These are phyloP conservation scores for Nymphalis urticae DNA, from an alignment of 2,888 invertebrate species.

Conservation along the genomic window DNA sequence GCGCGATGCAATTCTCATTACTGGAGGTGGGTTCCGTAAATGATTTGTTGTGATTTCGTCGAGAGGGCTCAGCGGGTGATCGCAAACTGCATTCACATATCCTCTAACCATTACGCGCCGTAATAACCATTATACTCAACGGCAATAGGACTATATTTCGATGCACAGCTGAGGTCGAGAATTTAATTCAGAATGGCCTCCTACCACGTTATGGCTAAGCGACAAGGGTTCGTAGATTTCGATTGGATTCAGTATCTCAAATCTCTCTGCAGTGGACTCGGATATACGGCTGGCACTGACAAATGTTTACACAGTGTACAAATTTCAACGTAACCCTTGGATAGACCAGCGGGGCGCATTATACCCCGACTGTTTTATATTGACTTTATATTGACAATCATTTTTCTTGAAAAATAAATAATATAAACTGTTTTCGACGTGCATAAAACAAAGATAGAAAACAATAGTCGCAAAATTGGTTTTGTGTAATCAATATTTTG, in stretches of 20 bases:
- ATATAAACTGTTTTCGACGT: slow-evolving; percentile 2
- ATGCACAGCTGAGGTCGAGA: slow-evolving; percentile 46
- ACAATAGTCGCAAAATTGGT: too few relatives aligned
- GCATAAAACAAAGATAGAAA: not conserved
- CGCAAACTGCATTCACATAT: slow-evolving; percentile 71
- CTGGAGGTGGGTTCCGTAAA: slow-evolving; percentile 75
- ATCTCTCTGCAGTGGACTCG: slow-evolving; percentile 66
- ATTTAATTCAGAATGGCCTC: slow-evolving; percentile 76
- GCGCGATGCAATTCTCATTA: slow-evolving; percentile 75
- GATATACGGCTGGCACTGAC: slow-evolving; percentile 66
- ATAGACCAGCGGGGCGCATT: slow-evolving; percentile 43
- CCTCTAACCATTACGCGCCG: slow-evolving; percentile 42
- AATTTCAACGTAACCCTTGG: slow-evolving; percentile 66
- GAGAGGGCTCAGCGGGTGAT: slow-evolving; percentile 77
- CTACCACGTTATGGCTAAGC: slow-evolving; percentile 76
- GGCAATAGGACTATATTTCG: slow-evolving; percentile 51
- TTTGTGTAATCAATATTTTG: too few relatives aligned
- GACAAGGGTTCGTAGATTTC: slow-evolving; percentile 79
- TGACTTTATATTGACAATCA: slow-evolving; percentile 40
- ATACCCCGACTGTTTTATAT: slow-evolving; percentile 38
- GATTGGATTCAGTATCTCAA: slow-evolving; percentile 77
- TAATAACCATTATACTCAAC: slow-evolving; percentile 50
- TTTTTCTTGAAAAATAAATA: slow-evolving; percentile 24
- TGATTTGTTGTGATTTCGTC: slow-evolving; percentile 80
- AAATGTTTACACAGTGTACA: slow-evolving; percentile 74